These are phyloP conservation scores for Drosophila ambigua DNA, from an alignment of 1,140 invertebrate species.

Conservation along the genomic window DNA sequence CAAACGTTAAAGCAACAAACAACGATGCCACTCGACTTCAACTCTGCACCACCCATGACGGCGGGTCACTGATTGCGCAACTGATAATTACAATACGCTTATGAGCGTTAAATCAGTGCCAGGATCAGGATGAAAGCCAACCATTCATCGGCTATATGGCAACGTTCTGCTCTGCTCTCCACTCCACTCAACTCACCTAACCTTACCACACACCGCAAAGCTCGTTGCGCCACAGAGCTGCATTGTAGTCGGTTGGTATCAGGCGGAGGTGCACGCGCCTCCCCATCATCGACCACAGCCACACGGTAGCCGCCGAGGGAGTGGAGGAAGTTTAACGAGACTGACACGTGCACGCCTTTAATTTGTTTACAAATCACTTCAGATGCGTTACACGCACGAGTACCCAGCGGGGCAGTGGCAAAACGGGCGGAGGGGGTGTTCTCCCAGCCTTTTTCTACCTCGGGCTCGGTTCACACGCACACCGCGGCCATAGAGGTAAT, in stretches of 20 bases:
- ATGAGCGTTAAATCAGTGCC: slow-evolving; percentile 55
- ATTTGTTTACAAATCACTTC: slow-evolving; percentile 84
- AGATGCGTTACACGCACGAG: slow-evolving; percentile 81
- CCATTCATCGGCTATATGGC: no score
- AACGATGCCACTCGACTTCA: slow-evolving; percentile 13
- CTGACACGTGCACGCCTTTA: slow-evolving; percentile 81
- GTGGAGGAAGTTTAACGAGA: slow-evolving; percentile 65
- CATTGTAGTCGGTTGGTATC: slow-evolving; percentile 50
- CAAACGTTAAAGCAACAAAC: slow-evolving; percentile 53
- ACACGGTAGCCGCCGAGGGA: slow-evolving; percentile 18
- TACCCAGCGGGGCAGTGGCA: slow-evolving; percentile 19
- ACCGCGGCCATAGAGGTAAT: slow-evolving; percentile 23
- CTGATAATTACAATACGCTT: slow-evolving; percentile 60
- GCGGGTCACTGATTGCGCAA: slow-evolving; percentile 40
- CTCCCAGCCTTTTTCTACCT: neutral
- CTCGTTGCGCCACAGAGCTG: slow-evolving; percentile 38
- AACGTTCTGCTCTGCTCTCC: no score
- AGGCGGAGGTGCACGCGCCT: slow-evolving; percentile 44
- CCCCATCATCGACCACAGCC: slow-evolving; percentile 11
- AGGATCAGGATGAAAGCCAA: neutral
- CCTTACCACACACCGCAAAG: slow-evolving; percentile 34
- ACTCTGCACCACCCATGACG: slow-evolving; percentile 9
- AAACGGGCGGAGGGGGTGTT: neutral
- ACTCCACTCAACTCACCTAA: neutral
- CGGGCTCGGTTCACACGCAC: slow-evolving; percentile 39